phyloP scores from a whole-genome alignment of 2,888 invertebrate genomes.

The Phengaris alcon region DNA sequence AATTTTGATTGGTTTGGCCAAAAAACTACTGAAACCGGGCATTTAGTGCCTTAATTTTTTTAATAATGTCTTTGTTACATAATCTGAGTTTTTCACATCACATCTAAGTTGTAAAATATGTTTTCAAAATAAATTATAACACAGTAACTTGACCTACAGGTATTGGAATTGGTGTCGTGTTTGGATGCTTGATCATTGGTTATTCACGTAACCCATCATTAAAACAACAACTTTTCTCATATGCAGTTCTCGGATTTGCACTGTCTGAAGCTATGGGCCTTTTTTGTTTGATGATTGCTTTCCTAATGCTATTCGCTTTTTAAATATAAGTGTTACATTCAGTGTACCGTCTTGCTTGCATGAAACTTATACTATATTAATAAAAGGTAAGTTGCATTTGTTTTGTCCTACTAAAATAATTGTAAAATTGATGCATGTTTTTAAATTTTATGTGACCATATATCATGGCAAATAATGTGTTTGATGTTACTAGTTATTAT shows the following conservation, averaged over 20 bases:
- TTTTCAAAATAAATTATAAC: constrained; percentile 11
- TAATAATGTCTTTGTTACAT: background rate
- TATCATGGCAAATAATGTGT: no score
- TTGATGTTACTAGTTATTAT: no score
- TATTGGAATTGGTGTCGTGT: constrained; percentile 98
- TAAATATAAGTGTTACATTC: constrained; percentile 65
- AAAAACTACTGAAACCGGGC: no score
- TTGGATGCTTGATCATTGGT: constrained; percentile 97
- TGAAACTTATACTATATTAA: constrained; percentile 15
- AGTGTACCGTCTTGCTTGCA: constrained; percentile 47
- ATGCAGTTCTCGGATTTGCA: constrained; percentile 98
- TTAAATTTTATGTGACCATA: background rate
- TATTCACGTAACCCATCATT: constrained; percentile 98
- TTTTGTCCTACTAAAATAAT: constrained; percentile 9
- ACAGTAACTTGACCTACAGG: constrained; percentile 79
- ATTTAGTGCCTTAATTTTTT: no score
- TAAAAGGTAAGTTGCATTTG: constrained; percentile 27
- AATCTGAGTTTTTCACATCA: background rate
- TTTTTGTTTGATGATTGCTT: constrained; percentile 99
- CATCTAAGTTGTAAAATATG: background rate
- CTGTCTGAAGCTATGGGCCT: constrained; percentile 99
- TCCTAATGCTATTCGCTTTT: constrained; percentile 97
- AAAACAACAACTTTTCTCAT: constrained; percentile 98
- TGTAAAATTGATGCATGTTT: background rate
- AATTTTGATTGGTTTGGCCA: no score